Evolutionary conservation across 2,113 vertebrate species (phyloP).

Genomic region (Pseudonaja textilis): DNA sequence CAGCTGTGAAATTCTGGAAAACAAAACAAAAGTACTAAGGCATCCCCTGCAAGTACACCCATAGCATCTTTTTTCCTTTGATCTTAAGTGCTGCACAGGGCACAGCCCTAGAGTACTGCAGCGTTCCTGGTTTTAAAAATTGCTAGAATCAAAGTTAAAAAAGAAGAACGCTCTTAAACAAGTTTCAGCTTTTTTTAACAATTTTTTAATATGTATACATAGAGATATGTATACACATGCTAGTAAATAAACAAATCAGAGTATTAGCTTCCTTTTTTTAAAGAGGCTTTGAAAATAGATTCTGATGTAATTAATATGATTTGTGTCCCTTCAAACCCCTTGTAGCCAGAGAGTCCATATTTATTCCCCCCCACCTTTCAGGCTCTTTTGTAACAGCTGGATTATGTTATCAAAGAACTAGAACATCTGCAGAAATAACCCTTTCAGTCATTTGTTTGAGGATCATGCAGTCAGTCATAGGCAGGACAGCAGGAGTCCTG

Average conservation of each 20-base stretch:
- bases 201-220: background rate
- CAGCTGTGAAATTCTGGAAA: background rate
- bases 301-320: slow-evolving; percentile 39
- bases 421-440: slow-evolving; percentile 15
- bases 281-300: slow-evolving; percentile 23
- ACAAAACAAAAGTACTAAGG: background rate
- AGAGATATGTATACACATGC: background rate
- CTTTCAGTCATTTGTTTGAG: slow-evolving; percentile 10
- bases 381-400: slow-evolving; percentile 35
- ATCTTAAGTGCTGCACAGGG: background rate
- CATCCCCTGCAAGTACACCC: background rate
- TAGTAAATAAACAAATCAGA: slow-evolving; percentile 8
- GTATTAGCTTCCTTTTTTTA: background rate
- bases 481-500: background rate
- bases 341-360: slow-evolving; percentile 37
- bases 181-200: background rate
- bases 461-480: background rate
- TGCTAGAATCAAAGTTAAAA: background rate
- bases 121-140: background rate
- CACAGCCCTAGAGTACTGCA: background rate
- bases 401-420: slow-evolving; percentile 21
- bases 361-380: slow-evolving; percentile 6
- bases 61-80: background rate
- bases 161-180: background rate
- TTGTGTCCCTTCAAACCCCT: slow-evolving; percentile 37